Conservation (phyloP, 2,113 vertebrate species). For the Podocnemis expansa region DNA sequence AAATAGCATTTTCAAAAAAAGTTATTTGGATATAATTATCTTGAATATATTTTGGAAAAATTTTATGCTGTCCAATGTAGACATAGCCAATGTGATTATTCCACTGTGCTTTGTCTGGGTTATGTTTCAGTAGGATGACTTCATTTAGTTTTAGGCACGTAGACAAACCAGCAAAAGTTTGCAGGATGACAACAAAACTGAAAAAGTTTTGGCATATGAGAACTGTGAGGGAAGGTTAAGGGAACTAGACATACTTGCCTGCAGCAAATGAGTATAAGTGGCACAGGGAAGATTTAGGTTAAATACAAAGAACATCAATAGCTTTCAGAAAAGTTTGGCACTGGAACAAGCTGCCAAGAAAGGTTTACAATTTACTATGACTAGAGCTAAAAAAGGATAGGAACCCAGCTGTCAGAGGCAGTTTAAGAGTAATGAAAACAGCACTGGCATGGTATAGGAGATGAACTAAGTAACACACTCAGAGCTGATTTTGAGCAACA, state of each 20-base stretch:
- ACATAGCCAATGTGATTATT: slow-evolving; percentile 21
- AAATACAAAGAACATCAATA: slow-evolving; percentile 39
- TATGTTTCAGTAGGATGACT: neutral
- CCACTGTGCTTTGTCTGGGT: slow-evolving; percentile 29
- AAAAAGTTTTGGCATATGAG: slow-evolving; percentile 9
- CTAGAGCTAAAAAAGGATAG: slow-evolving; percentile 52
- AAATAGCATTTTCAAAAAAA: too few species aligned
- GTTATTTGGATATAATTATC: too few species aligned
- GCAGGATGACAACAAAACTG: slow-evolving; percentile 13
- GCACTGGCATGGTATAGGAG: neutral
- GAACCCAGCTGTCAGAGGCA: slow-evolving; percentile 57
- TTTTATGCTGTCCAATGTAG: too few species aligned
- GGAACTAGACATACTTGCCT: slow-evolving; percentile 15
- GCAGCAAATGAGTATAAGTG: slow-evolving; percentile 51
- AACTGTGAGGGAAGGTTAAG: neutral
- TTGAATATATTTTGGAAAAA: too few species aligned
- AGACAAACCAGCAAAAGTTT: slow-evolving; percentile 21
- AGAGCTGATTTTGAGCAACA: neutral
- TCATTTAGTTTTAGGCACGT: slow-evolving; percentile 21
- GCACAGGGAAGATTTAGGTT: slow-evolving; percentile 22
- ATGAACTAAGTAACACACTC: slow-evolving; percentile 20
- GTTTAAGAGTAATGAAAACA: slow-evolving; percentile 27
- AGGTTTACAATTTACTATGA: slow-evolving; percentile 51
- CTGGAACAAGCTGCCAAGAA: slow-evolving; percentile 46
- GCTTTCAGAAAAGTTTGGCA: slow-evolving; percentile 56